A percentile compares a stretch with the other conserved stretches of the same genome.
Evolutionary conservation across 2,113 vertebrate species (phyloP).

Genomic region (Pelvicachromis taeniatus): DNA sequence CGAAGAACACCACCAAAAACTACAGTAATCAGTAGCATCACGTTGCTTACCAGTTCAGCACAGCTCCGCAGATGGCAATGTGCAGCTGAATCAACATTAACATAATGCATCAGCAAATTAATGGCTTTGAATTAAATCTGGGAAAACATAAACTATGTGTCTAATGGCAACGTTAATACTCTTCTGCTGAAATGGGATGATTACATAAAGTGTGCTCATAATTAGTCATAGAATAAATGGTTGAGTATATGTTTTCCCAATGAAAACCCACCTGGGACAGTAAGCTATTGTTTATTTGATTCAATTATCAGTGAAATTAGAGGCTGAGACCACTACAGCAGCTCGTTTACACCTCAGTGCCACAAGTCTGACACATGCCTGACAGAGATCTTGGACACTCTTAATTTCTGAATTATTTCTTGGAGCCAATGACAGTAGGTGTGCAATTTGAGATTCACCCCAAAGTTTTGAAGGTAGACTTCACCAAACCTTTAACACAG

Average conservation of each 20-base stretch:
- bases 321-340: not conserved
- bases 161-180: not conserved
- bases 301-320: slow-evolving; percentile 6
- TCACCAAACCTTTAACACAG: not conserved
- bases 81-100: slow-evolving; percentile 26
- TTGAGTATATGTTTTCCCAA: slow-evolving; percentile 16
- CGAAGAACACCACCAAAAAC: slow-evolving; percentile 51
- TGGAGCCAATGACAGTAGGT: not conserved
- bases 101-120: slow-evolving; percentile 35
- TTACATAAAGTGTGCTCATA: slow-evolving; percentile 8
- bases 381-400: not conserved
- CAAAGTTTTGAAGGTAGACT: not conserved
- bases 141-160: slow-evolving; percentile 1
- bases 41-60: slow-evolving; percentile 41
- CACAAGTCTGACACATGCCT: not conserved
- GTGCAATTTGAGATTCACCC: not conserved
- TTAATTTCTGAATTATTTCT: not conserved
- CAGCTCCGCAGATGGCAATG: slow-evolving; percentile 36
- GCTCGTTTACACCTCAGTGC: not conserved
- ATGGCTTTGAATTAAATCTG: slow-evolving; percentile 8
- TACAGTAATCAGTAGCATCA: slow-evolving; percentile 57
- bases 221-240: slow-evolving; percentile 35
- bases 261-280: slow-evolving; percentile 15
- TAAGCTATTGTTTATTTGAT: slow-evolving; percentile 25
- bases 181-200: slow-evolving; percentile 19